Percentiles rank a stretch among this genome's conserved stretches.
Conservation (phyloP, 2,797 vertebrate species). For the Oreochromis grahami region DNA sequence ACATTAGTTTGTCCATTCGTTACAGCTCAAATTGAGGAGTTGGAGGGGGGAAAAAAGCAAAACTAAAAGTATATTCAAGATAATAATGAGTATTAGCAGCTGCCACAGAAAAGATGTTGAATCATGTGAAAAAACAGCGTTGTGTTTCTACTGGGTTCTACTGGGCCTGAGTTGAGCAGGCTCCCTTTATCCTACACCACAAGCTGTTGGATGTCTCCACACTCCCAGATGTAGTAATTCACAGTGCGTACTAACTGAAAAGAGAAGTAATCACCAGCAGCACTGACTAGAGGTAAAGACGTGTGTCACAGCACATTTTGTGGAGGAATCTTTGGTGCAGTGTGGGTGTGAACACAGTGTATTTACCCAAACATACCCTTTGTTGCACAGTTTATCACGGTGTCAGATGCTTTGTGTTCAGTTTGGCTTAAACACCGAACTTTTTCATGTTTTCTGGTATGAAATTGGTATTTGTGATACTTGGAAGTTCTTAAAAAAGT, state of each 20-base stretch:
- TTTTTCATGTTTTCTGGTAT: neutral
- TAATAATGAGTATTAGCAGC: neutral
- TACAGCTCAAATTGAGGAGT: neutral
- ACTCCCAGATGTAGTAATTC: neutral
- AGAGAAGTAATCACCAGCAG: neutral
- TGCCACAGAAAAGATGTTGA: conserved; percentile 10
- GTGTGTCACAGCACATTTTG: neutral
- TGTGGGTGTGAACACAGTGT: neutral
- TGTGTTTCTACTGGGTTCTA: neutral
- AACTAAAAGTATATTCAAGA: neutral
- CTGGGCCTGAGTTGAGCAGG: neutral
- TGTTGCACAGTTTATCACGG: neutral
- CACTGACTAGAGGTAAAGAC: neutral
- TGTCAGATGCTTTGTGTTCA: neutral
- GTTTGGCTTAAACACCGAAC: neutral
- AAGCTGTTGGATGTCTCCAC: conserved; percentile 5
- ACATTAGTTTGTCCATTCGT: neutral
- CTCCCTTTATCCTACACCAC: conserved; percentile 25
- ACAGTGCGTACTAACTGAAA: neutral
- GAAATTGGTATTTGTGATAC: neutral
- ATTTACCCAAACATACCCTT: neutral
- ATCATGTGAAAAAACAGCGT: conserved; percentile 6
- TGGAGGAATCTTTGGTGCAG: neutral
- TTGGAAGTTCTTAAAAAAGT: neutral
- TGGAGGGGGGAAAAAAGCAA: neutral